Conservation (phyloP, 2,113 vertebrate species). For the Hoplias malabaricus region DNA sequence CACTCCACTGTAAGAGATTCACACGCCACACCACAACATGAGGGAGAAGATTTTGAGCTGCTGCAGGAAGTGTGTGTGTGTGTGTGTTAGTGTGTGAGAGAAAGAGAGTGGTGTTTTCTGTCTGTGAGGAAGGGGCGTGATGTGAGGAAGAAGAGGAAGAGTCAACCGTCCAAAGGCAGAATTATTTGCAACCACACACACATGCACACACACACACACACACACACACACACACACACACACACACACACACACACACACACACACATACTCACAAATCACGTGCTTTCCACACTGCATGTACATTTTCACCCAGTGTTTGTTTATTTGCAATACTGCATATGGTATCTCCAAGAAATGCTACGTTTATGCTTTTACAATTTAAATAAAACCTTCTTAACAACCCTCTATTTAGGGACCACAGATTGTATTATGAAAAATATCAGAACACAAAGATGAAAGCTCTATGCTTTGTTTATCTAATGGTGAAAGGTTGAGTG, state of each 20-base stretch:
- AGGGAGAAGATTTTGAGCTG: neutral
- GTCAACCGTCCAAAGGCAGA: neutral
- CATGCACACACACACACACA: neutral
- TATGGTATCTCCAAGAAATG: too few relatives aligned
- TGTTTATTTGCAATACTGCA: neutral
- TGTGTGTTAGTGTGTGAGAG: too few relatives aligned
- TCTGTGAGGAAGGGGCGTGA: neutral
- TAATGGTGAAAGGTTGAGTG: too few relatives aligned
- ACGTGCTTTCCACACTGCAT: neutral
- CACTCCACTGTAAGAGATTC: neutral
- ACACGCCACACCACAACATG: neutral
- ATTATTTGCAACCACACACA: neutral
- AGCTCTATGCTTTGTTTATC: too few relatives aligned
- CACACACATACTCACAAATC: too few relatives aligned
- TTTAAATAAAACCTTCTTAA: too few relatives aligned
- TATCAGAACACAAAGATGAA: too few relatives aligned
- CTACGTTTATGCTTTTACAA: too few relatives aligned
- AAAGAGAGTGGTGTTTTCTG: conserved; percentile 1
- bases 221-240: neutral
- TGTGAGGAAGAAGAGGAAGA: neutral
- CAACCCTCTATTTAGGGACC: too few relatives aligned
- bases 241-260: neutral
- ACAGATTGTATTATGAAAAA: too few relatives aligned
- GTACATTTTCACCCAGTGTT: neutral
- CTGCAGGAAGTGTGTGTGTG: neutral